Evolutionary conservation across 2,888 invertebrate species (phyloP).

Genomic region (Oligia strigilis): DNA sequence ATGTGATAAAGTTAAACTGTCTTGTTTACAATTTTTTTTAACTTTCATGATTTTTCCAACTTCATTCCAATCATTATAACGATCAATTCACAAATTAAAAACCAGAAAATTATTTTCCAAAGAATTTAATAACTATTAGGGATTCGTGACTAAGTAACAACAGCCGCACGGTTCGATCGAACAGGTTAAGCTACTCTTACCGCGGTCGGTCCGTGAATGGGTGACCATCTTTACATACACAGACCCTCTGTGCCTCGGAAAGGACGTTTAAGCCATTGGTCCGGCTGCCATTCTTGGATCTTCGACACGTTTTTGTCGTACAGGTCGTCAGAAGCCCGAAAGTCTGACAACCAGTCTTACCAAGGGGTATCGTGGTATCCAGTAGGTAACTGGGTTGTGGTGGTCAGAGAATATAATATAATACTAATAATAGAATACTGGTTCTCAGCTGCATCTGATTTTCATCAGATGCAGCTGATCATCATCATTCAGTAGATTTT

Average conservation of each 20-base stretch:
- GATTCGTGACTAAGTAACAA: background rate
- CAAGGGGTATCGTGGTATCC: background rate
- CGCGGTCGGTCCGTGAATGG: background rate
- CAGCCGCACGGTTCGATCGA: background rate
- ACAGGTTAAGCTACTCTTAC: background rate
- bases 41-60: too few relatives aligned
- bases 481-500: too few relatives aligned
- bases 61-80: background rate
- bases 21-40: background rate
- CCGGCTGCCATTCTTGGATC: background rate
- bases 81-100: background rate
- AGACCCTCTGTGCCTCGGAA: background rate
- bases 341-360: background rate
- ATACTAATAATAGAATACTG: background rate
- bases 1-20: background rate
- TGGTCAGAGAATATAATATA: background rate
- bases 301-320: background rate
- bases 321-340: background rate
- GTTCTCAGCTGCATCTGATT: background rate
- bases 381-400: background rate
- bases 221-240: background rate
- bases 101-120: background rate
- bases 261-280: background rate
- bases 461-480: too few relatives aligned
- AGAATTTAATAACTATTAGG: conserved; percentile 6